These are phyloP conservation scores for Embiotoca jacksoni DNA, from an alignment of 2,113 vertebrate species.

Conservation along the genomic window DNA sequence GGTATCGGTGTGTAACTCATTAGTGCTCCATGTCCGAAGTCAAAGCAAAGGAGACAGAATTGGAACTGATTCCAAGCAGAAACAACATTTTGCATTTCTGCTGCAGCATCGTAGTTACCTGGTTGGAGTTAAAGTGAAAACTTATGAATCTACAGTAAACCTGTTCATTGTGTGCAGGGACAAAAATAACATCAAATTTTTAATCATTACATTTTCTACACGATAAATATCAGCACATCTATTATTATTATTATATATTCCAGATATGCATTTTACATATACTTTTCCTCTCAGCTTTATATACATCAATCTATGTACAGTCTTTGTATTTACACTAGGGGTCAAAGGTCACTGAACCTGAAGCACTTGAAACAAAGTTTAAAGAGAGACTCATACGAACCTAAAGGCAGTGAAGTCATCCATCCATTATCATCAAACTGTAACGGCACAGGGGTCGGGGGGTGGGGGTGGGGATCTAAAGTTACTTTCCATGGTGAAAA, in stretches of 20 bases:
- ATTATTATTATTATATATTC: slow-evolving; percentile 82
- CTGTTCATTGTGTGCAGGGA: slow-evolving; percentile 80
- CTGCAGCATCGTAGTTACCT: slow-evolving; percentile 73
- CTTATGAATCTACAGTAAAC: slow-evolving; percentile 73
- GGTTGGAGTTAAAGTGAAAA: slow-evolving; percentile 74
- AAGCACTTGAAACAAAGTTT: slow-evolving; percentile 81
- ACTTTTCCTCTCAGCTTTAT: slow-evolving; percentile 81
- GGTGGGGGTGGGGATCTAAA: slow-evolving; percentile 6
- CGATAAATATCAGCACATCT: slow-evolving; percentile 85
- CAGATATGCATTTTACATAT: slow-evolving; percentile 84
- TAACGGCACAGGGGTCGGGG: slow-evolving; percentile 28
- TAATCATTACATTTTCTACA: slow-evolving; percentile 81
- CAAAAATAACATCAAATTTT: slow-evolving; percentile 81
- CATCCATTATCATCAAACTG: slow-evolving; percentile 55
- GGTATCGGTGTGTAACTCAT: slow-evolving; percentile 36
- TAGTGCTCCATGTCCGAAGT: slow-evolving; percentile 40
- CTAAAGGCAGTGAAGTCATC: slow-evolving; percentile 77
- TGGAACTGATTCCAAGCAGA: slow-evolving; percentile 55
- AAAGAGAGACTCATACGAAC: slow-evolving; percentile 68
- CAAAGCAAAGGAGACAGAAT: slow-evolving; percentile 46
- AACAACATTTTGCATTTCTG: slow-evolving; percentile 56
- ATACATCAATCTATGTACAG: slow-evolving; percentile 85
- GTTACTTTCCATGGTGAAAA: slow-evolving; percentile 46
- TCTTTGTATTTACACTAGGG: slow-evolving; percentile 82
- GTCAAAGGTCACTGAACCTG: slow-evolving; percentile 77